Evolutionary conservation across 1,140 invertebrate genomes (phyloP), one percentile per base, ranked within the genome.

Genomic region (Saccostrea echinata): DNA sequence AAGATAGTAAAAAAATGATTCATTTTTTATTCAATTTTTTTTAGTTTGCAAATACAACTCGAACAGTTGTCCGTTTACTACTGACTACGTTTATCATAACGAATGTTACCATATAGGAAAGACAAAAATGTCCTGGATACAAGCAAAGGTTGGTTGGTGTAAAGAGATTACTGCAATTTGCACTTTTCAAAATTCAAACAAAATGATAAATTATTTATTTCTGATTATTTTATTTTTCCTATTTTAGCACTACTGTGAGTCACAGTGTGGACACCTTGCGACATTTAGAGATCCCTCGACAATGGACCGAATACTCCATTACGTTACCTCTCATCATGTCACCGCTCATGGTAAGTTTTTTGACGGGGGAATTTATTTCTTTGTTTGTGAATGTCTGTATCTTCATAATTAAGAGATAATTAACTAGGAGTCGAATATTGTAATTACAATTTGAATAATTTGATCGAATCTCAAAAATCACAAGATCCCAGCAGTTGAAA

Each of bases 231-330:
- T 3, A n/a, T 76, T 21, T 80, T 30, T 33, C 24, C 9, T 27
- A 12, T 83, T 51, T 43, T 18, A 83, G 81, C 35, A 53, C n/a
- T 83, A 18, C 81, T 83, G 81, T 51, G 81, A 83, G 52, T 83
- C 81, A 21, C 81, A 33, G 30, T 83, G 81, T 51, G 52, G 33
- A 21, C 35, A 53, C 35, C 35, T 83, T 21, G 81, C 81, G n/a
- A 53, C 35, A 18, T 83, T 83, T 27, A 13, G 18, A 9, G 21
- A 51, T 24, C 21, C n/a, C 43, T 18, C 4, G 13, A 35, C 13
- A 27, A 83, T 83, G 35, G 43, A 53, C 3, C 43, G 30, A 24
- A 21, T 83, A 30, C 81, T 83, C 11, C n/a, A 18, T 16, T 27
- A 13, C 21, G 11, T 83, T 18, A 24, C 6, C 6, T 24, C n/a